Conservation (phyloP, 53 echinoderm and acorn worm genomes). For the Echinarachnius parma region DNA sequence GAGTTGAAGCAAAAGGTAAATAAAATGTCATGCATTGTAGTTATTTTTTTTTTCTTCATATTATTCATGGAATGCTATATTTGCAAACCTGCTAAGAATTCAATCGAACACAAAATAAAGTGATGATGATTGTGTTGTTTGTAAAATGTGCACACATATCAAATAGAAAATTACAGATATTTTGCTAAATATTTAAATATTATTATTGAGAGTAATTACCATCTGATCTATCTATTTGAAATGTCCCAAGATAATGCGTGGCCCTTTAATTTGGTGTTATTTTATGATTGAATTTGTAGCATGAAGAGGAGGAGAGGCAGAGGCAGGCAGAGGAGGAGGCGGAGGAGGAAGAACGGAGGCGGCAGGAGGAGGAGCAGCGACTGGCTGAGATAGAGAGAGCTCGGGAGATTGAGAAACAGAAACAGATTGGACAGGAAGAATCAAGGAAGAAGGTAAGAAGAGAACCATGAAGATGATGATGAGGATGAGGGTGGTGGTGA, state of each 20-base stretch:
- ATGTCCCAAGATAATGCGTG: no score
- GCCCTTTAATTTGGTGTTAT: no score
- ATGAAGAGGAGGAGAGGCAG: slow-evolving; percentile 88
- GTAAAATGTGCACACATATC: no score
- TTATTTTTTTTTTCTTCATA: neutral
- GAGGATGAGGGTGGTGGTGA: neutral
- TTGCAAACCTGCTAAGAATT: no score
- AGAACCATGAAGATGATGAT: no score
- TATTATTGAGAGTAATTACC: no score
- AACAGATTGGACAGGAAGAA: slow-evolving; percentile 63
- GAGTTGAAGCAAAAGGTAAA: slow-evolving; percentile 75
- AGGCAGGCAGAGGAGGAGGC: slow-evolving; percentile 79
- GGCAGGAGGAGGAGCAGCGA: slow-evolving; percentile 65
- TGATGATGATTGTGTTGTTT: no score
- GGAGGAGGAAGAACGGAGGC: slow-evolving; percentile 26
- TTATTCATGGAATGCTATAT: no score
- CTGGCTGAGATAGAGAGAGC: slow-evolving; percentile 62
- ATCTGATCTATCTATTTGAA: no score
- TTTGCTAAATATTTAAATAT: no score
- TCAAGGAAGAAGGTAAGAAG: slow-evolving; percentile 60
- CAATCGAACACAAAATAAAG: no score
- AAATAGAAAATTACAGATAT: no score
- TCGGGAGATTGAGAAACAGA: slow-evolving; percentile 55
- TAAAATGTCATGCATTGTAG: neutral
- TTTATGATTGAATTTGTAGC: slow-evolving; percentile 49